Conservation (phyloP, 2,888 invertebrate genomes). For the Zaprionus obscuricornis region DNA sequence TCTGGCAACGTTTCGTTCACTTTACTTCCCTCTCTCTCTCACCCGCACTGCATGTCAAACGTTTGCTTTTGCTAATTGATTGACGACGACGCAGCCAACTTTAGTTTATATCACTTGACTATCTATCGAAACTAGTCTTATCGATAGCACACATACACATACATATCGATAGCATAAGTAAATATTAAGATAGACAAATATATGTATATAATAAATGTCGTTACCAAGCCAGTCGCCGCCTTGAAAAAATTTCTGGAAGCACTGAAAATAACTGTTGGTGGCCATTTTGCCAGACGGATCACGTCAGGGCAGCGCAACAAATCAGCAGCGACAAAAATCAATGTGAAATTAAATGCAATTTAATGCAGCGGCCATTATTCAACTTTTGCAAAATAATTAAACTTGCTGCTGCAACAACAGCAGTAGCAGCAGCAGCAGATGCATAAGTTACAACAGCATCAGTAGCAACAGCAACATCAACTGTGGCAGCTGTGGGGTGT, state of each 20-base stretch:
- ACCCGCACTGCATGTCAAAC: neutral
- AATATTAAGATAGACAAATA: too few species aligned
- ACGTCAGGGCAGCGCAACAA: conserved; percentile 34
- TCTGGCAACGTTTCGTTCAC: conserved; percentile 10
- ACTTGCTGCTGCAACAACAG: conserved; percentile 26
- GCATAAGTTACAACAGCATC: too few species aligned
- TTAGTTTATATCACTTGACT: conserved; percentile 31
- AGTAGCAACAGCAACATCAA: conserved; percentile 5
- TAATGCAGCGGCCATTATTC: conserved; percentile 74
- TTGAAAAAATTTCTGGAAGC: too few species aligned
- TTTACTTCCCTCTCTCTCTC: neutral
- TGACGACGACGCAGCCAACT: conserved; percentile 46
- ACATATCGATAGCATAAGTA: too few species aligned
- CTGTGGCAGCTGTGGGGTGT: conserved; percentile 59
- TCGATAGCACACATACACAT: too few species aligned
- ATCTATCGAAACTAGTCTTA: conserved; percentile 28
- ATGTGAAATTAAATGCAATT: conserved; percentile 64
- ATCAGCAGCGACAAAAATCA: conserved; percentile 50
- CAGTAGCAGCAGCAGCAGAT: conserved; percentile 12
- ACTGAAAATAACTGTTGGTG: conserved; percentile 44
- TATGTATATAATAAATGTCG: too few species aligned
- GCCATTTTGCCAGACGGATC: conserved; percentile 57
- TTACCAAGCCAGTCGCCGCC: too few species aligned
- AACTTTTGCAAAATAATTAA: conserved; percentile 59
- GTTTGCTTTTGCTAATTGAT: conserved; percentile 57